Base-by-base conservation (phyloP, 2,113 vertebrate genomes). In the Telmatochromis sp. region DNA sequence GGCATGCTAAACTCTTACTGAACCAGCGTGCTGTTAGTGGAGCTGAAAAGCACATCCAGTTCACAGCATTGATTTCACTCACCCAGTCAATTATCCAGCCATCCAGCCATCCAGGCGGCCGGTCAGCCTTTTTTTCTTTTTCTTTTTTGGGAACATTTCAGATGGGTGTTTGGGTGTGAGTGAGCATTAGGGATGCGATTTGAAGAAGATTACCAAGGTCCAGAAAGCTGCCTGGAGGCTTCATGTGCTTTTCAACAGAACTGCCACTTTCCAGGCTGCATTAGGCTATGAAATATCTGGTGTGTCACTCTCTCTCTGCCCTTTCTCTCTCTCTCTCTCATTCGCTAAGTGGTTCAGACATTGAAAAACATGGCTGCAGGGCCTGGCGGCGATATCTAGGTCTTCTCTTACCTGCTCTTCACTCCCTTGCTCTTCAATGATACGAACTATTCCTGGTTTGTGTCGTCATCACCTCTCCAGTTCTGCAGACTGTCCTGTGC, bases 111-210 rank as follows among this genome's bases (percentile, higher is more conserved):
- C 79, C 58, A 85, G 85, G 9, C 50, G n/a, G 73, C 84, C 19
- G 14, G 78, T 58, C 85, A 23, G 68, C 55, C 58, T 81, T 85
- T 87, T 84, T 23, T 15, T 55, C 42, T 71, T 71, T 71, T 71
- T 71, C 35, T 73, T 71, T 23, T 71, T 71, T 71, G 65, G 80
- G 83, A 83, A 58, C 89, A 81, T 93, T 91, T 93, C 86, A 86
- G 81, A 86, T 82, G 68, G 84, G 65, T 92, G 90, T 95, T 94
- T 94, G 93, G 94, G 90, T 93, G 91, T 92, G 91, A 92, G 90
- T 75, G 92, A 91, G 90, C 87, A 95, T 95, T 92, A 94, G 88
- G 79, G 55, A 80, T 84, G 85, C 92, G 92, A 93, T 94, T 86
- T 91, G 86, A 87, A 83, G 90, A 89, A 91, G 94, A 95, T 95